Percentiles rank a stretch among this genome's conserved stretches.
These are phyloP conservation scores for Anguilla megastoma DNA, from an alignment of 2,797 vertebrate genomes.

Conservation along the genomic window DNA sequence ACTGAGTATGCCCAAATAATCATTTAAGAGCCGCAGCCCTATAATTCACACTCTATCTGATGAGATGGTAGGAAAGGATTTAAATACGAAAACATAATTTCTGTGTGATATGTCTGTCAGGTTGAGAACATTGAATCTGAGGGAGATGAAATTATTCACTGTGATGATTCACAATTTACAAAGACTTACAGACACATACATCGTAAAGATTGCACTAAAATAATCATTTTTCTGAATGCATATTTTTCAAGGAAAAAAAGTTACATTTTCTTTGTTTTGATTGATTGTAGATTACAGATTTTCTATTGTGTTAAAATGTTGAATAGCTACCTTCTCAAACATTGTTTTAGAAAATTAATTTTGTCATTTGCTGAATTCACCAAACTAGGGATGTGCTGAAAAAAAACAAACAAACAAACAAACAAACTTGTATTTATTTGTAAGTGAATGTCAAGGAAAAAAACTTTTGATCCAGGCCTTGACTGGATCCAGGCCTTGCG, in stretches of 20 bases:
- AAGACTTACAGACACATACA: background rate
- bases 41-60: background rate
- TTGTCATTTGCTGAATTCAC: background rate
- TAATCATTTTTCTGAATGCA: background rate
- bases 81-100: background rate
- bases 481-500: background rate
- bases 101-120: background rate
- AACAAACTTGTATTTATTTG: background rate
- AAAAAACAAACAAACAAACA: background rate
- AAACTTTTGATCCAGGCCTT: background rate
- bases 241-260: background rate
- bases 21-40: background rate
- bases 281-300: background rate
- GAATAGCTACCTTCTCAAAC: background rate
- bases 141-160: background rate
- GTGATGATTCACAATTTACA: background rate
- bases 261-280: background rate
- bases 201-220: background rate
- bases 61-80: background rate
- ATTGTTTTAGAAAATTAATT: background rate
- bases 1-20: background rate
- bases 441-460: background rate
- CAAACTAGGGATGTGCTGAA: background rate
- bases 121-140: background rate
- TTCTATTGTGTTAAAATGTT: background rate